Conservation (phyloP, 92 coral and sea anemone species). For the Siderastrea siderea region DNA sequence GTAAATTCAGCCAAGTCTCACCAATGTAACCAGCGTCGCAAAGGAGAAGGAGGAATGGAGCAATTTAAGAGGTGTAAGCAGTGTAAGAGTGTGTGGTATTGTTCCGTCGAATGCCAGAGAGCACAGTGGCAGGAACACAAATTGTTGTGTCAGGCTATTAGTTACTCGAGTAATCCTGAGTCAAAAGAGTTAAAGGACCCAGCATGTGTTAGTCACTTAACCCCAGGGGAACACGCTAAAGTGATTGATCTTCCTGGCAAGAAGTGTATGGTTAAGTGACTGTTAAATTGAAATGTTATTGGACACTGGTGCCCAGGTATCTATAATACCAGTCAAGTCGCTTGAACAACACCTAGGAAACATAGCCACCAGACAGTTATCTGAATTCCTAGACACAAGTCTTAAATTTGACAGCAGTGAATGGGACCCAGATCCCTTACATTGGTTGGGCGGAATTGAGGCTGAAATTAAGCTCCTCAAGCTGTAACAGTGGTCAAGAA, state of each 20-base stretch:
- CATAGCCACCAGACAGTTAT: conserved; percentile 44
- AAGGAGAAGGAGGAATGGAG: conserved; percentile 36
- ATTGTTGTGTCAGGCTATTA: conserved; percentile 66
- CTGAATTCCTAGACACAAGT: conserved; percentile 32
- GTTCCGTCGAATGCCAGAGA: conserved; percentile 69
- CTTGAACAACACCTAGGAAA: conserved; percentile 44
- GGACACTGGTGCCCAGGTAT: conserved; percentile 89
- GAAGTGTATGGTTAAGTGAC: conserved; percentile 75
- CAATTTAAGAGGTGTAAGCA: conserved; percentile 55
- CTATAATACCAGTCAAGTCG: conserved; percentile 60
- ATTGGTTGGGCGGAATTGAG: conserved; percentile 66
- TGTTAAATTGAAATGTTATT: conserved; percentile 63
- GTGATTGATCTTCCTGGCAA: conserved; percentile 64
- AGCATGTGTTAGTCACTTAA: conserved; percentile 68
- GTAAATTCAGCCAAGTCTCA: conserved; percentile 60
- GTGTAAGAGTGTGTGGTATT: conserved; percentile 77
- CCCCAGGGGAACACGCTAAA: conserved; percentile 73
- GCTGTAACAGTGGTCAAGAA: conserved; percentile 33
- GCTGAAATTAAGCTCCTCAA: conserved; percentile 46
- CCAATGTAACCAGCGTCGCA: conserved; percentile 67
- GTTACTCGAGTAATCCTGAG: conserved; percentile 24
- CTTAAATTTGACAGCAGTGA: conserved; percentile 63
- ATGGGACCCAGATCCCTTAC: conserved; percentile 67
- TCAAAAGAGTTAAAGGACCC: conserved; percentile 42
- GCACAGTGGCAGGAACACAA: conserved; percentile 73